A percentile compares a stretch with the other conserved stretches of the same genome.
These are phyloP conservation scores for Trichopoda pennipes DNA, from an alignment of 2,888 invertebrate species.

Conservation along the genomic window DNA sequence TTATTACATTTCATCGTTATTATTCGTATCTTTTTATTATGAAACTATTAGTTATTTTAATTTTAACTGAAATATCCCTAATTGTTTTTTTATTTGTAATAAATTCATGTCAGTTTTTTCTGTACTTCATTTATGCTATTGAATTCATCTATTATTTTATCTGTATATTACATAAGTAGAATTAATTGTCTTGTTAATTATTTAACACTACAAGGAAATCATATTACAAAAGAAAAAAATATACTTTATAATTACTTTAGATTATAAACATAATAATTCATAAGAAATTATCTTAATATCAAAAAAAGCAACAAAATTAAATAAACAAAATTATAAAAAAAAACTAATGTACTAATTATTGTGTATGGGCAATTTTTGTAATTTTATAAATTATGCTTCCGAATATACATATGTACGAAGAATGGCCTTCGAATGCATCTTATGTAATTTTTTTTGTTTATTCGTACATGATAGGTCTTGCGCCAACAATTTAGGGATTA, in stretches of 20 bases:
- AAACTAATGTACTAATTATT: too few relatives aligned
- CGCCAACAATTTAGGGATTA: too few relatives aligned
- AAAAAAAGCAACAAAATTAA: conserved; percentile 40
- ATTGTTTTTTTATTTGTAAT: conserved; percentile 44
- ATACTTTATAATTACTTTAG: conserved; percentile 59
- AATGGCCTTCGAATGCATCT: too few relatives aligned
- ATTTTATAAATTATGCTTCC: too few relatives aligned
- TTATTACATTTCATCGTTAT: conserved; percentile 14
- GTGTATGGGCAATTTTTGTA: too few relatives aligned
- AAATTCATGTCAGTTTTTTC: background rate
- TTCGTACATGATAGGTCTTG: too few relatives aligned
- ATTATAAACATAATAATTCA: conserved; percentile 49
- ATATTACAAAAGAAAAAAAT: conserved; percentile 44
- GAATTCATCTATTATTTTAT: conserved; percentile 16
- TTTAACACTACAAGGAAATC: conserved; percentile 31
- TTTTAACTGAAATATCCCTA: background rate
- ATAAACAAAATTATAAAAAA: conserved; percentile 47
- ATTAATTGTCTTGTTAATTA: conserved; percentile 58
- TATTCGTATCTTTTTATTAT: conserved; percentile 21
- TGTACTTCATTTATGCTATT: too few relatives aligned
- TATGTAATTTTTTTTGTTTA: too few relatives aligned
- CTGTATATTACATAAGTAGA: conserved; percentile 48
- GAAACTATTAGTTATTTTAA: conserved; percentile 49
- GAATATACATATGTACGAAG: too few relatives aligned
- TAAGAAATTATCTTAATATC: conserved; percentile 54